Percentiles rank a stretch among this genome's conserved stretches.
Conservation (phyloP, 1,140 invertebrate species). For the Eufriesea mexicana region DNA sequence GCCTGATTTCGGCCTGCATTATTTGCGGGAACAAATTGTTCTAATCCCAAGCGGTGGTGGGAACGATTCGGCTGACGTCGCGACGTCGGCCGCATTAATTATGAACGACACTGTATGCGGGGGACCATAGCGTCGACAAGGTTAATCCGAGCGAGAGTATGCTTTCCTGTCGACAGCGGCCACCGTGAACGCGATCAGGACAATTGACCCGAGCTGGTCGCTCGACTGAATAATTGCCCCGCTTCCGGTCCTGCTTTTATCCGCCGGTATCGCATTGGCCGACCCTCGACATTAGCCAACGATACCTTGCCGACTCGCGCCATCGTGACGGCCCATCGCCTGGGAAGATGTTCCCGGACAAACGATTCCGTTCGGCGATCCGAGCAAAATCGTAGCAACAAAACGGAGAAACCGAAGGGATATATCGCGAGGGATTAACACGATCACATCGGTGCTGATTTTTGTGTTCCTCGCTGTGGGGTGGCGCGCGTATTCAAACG, state of each 20-base stretch:
- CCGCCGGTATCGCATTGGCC: neutral
- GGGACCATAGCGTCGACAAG: neutral
- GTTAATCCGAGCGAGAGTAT: constrained; percentile 33
- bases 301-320: constrained; percentile 14
- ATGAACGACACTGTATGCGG: neutral
- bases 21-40: neutral
- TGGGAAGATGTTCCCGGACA: neutral
- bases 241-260: constrained; percentile 73
- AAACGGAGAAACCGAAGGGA: too few relatives aligned
- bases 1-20: too few relatives aligned
- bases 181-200: constrained; percentile 59
- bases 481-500: too few relatives aligned
- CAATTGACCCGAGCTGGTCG: constrained; percentile 59
- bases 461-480: too few relatives aligned
- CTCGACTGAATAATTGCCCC: constrained; percentile 70
- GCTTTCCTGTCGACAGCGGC: constrained; percentile 47
- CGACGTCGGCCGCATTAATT: neutral
- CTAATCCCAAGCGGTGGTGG: too few relatives aligned
- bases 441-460: too few relatives aligned
- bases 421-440: too few relatives aligned
- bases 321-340: constrained; percentile 9
- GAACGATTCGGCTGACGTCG: too few relatives aligned
- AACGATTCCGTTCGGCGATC: too few relatives aligned
- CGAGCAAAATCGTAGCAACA: too few relatives aligned
- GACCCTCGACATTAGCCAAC: constrained; percentile 33